Evolutionary conservation across 2,797 vertebrate genomes (phyloP).

Genomic region (Tauraco hartlaubi): DNA sequence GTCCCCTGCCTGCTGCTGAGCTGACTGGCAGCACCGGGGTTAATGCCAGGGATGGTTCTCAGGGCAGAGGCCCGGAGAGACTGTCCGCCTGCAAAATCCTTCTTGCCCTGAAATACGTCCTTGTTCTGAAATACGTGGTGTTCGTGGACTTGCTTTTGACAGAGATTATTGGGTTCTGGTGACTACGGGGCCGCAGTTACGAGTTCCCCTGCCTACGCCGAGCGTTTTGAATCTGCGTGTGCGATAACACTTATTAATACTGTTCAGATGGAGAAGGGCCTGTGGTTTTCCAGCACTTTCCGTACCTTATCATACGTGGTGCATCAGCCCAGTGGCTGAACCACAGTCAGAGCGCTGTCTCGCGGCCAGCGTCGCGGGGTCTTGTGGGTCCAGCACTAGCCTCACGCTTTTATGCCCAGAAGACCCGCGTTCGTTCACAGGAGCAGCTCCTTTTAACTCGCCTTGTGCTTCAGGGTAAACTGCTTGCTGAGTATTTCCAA

Average conservation of each 20-base stretch:
- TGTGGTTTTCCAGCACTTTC: neutral
- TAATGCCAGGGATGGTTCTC: neutral
- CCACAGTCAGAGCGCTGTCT: neutral
- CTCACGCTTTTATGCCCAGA: neutral
- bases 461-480: neutral
- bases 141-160: neutral
- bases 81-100: neutral
- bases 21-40: neutral
- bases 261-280: neutral
- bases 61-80: neutral
- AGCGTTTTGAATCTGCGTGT: neutral
- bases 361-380: neutral
- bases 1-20: neutral
- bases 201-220: slow-evolving; percentile 1
- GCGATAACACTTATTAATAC: slow-evolving; percentile 21
- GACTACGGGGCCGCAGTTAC: slow-evolving; percentile 3
- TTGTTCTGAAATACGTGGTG: neutral
- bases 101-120: neutral
- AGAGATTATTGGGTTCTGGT: neutral
- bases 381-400: neutral
- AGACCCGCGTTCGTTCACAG: neutral
- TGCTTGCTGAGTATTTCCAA: neutral
- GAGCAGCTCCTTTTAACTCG: neutral
- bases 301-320: neutral
- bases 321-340: neutral